Conservation (phyloP, 2,113 vertebrate species). For the Sander lucioperca region DNA sequence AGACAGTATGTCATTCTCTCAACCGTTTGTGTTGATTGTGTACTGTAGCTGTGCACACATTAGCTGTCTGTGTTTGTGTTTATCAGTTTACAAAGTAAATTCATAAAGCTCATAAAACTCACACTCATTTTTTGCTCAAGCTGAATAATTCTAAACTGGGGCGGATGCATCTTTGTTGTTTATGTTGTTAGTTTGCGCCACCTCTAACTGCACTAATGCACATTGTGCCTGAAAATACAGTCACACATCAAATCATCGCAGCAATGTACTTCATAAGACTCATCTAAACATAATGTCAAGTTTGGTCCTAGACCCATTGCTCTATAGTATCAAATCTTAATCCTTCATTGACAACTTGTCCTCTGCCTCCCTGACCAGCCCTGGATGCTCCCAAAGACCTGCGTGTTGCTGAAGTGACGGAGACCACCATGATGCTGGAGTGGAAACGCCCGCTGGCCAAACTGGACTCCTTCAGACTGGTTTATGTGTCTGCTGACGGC, state of each 20-base stretch:
- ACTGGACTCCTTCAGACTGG: conserved; percentile 90
- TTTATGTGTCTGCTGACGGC: conserved; percentile 79
- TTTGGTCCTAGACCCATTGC: not conserved
- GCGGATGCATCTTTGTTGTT: not conserved
- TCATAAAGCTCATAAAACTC: too few relatives aligned
- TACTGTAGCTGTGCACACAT: too few relatives aligned
- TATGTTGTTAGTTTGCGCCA: too few relatives aligned
- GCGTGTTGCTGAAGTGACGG: conserved; percentile 84
- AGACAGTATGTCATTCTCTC: too few relatives aligned
- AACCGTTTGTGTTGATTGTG: too few relatives aligned
- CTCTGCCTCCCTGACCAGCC: conserved; percentile 75
- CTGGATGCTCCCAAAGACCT: conserved; percentile 93
- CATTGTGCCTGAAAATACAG: not conserved
- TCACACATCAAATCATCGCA: not conserved
- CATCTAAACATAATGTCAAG: not conserved
- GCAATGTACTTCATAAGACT: too few relatives aligned
- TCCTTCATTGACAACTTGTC: not conserved
- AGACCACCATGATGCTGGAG: conserved; percentile 87
- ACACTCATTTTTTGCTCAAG: too few relatives aligned
- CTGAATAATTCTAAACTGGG: too few relatives aligned
- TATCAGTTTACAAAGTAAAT: too few relatives aligned
- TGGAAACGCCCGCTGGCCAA: conserved; percentile 92
- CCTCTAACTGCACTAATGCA: not conserved
- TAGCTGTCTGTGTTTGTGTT: too few relatives aligned
- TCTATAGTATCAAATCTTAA: not conserved